A percentile compares a stretch with the other conserved stretches of the same genome.
phyloP scores from a whole-genome alignment of 2,888 invertebrate genomes.

The Drosophila yooni region DNA sequence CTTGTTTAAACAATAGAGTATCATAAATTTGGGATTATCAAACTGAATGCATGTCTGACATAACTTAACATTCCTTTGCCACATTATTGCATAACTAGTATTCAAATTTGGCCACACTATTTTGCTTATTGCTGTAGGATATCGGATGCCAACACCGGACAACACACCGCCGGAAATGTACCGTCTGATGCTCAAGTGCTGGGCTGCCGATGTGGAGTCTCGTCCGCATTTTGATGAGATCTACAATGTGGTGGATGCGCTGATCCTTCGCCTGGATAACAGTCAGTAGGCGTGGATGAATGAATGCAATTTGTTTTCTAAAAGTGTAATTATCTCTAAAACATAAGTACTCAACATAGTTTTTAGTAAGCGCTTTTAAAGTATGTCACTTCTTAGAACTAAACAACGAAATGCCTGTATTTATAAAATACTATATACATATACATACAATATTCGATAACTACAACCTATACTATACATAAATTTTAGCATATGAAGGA shows the following conservation, averaged over 20 bases:
- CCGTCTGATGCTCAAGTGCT: slow-evolving; percentile 95
- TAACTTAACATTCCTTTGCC: neutral
- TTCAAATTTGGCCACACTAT: neutral
- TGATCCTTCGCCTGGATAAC: slow-evolving; percentile 85
- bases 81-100: neutral
- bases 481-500: slow-evolving; percentile 41
- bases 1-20: neutral
- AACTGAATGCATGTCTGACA: neutral
- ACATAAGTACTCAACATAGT: slow-evolving; percentile 54
- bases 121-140: slow-evolving; percentile 87
- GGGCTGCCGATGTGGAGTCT: slow-evolving; percentile 96
- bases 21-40: neutral
- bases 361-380: slow-evolving; percentile 71
- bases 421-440: slow-evolving; percentile 65
- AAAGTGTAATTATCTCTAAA: slow-evolving; percentile 32
- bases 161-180: slow-evolving; percentile 95
- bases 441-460: slow-evolving; percentile 23
- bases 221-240: slow-evolving; percentile 97
- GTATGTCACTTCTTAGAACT: slow-evolving; percentile 60
- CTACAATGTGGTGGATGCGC: slow-evolving; percentile 90
- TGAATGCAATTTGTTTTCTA: slow-evolving; percentile 7
- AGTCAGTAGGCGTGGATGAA: slow-evolving; percentile 66
- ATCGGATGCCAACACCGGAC: slow-evolving; percentile 96
- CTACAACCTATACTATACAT: slow-evolving; percentile 27
- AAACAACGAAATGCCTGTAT: slow-evolving; percentile 75